Evolutionary conservation across 2,113 vertebrate species (phyloP).

Genomic region (Dipodomys merriami): DNA sequence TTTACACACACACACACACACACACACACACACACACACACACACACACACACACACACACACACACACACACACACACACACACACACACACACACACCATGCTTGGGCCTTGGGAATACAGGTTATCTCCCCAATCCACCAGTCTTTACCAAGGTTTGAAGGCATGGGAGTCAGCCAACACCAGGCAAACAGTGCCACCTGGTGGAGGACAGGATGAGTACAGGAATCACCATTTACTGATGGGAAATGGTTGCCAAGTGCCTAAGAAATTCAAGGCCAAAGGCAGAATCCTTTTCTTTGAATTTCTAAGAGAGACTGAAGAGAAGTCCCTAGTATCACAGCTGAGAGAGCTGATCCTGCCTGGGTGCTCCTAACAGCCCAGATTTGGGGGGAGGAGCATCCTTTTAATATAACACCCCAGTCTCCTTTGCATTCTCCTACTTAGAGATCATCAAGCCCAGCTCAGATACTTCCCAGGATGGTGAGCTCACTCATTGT

Average conservation of each 20-base stretch:
- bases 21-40: background rate
- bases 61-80: background rate
- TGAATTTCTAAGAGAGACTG: background rate
- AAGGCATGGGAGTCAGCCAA: background rate
- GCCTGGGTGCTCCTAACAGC: background rate
- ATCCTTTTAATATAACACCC: no score
- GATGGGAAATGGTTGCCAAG: accelerated
- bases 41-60: background rate
- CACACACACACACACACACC: background rate
- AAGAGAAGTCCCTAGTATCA: accelerated
- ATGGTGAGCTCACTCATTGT: background rate
- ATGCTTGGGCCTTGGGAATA: background rate
- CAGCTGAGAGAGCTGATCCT: background rate
- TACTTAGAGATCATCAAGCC: background rate
- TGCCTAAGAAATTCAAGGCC: background rate
- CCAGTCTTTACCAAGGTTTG: background rate
- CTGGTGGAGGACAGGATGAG: conserved; percentile 31
- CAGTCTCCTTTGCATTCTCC: background rate
- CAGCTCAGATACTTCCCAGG: background rate
- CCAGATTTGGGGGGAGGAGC: background rate
- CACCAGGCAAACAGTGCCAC: conserved; percentile 45
- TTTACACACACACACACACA: background rate
- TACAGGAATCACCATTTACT: background rate
- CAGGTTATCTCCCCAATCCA: background rate
- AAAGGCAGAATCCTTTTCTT: background rate